Percentiles rank a stretch among this genome's conserved stretches.
These are phyloP conservation scores for Porites australiensis DNA, from an alignment of 64 coral and sea anemone genomes.

Conservation along the genomic window DNA sequence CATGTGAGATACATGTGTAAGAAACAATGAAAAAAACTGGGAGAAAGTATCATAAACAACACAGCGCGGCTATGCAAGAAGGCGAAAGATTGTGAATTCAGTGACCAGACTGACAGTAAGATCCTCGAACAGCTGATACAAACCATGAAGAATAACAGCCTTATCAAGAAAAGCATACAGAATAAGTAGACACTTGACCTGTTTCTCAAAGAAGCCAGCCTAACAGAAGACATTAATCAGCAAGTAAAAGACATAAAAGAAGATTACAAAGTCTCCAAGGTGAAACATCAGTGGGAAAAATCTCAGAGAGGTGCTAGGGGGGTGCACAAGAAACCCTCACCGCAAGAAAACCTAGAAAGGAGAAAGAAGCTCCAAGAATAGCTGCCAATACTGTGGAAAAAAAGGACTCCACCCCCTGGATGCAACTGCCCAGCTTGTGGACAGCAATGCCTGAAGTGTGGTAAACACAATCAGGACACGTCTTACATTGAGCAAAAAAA, in stretches of 20 bases:
- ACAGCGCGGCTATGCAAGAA: constrained; percentile 32
- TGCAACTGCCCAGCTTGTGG: constrained; percentile 64
- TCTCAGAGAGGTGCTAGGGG: neutral
- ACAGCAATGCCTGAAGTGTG: constrained; percentile 65
- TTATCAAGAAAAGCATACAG: constrained; percentile 33
- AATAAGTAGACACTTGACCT: constrained; percentile 42
- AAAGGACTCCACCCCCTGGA: constrained; percentile 65
- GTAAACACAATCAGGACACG: constrained; percentile 72
- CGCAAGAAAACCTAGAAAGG: neutral
- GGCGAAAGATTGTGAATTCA: constrained; percentile 52
- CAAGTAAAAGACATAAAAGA: constrained; percentile 81
- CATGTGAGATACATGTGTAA: neutral
- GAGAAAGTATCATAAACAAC: constrained; percentile 28
- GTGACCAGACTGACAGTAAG: neutral
- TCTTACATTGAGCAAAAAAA: constrained; percentile 49
- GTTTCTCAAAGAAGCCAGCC: constrained; percentile 72
- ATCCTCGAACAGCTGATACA: constrained; percentile 76
- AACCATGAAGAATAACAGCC: constrained; percentile 51
- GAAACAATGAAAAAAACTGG: neutral
- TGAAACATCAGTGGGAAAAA: neutral
- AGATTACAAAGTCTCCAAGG: constrained; percentile 59
- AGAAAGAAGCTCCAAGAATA: constrained; percentile 27
- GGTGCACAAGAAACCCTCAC: neutral
- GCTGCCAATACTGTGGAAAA: constrained; percentile 73
- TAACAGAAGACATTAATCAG: constrained; percentile 62